These are phyloP conservation scores for Aspidoscelis tigris DNA, from an alignment of 2,113 vertebrate genomes.

Conservation along the genomic window DNA sequence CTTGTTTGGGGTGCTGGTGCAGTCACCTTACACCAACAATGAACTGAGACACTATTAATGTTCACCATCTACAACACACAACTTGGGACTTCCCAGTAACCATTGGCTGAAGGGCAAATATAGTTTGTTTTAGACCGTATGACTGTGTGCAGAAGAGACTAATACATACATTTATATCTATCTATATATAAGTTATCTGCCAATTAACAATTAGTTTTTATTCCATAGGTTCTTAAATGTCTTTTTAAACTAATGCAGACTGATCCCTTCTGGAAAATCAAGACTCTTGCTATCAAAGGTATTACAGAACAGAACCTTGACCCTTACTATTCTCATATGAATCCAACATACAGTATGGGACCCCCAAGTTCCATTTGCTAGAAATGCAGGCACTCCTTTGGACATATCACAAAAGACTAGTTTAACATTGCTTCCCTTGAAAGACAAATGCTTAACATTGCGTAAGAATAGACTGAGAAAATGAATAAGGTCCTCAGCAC, in stretches of 20 bases:
- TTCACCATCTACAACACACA: no score
- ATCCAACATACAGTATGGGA: neutral
- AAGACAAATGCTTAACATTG: neutral
- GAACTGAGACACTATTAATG: no score
- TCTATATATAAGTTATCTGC: neutral
- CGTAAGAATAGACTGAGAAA: no score
- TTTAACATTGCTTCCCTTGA: neutral
- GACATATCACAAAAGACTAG: neutral
- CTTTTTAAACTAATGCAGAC: constrained; percentile 70
- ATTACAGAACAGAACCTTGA: neutral
- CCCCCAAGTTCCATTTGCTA: constrained; percentile 1
- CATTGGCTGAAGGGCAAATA: no score
- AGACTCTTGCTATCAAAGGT: constrained; percentile 79
- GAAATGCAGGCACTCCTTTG: neutral
- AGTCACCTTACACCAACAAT: no score
- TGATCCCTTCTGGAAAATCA: constrained; percentile 79
- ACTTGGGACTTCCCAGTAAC: no score
- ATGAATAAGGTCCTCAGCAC: no score
- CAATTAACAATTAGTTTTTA: constrained; percentile 1
- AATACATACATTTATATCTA: no score
- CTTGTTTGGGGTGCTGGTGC: no score
- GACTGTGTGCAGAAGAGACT: no score
- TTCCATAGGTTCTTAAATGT: constrained; percentile 63
- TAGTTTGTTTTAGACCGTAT: no score
- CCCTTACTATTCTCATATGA: neutral